These are phyloP conservation scores for Crambe crambe DNA, from an alignment of 37 sponge, comb jelly and placozoan genomes.

Conservation along the genomic window DNA sequence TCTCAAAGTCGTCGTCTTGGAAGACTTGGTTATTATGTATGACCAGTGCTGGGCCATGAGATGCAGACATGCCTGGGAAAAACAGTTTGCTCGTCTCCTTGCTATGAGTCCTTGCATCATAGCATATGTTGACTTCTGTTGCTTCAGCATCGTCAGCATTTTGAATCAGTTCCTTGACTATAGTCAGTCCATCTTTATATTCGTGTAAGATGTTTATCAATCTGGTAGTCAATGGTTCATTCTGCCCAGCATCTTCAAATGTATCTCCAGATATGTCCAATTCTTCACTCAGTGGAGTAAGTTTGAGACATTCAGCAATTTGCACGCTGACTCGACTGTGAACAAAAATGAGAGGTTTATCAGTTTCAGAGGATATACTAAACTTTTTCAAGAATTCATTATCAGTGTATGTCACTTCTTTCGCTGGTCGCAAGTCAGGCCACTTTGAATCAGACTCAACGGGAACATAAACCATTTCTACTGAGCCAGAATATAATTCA, in stretches of 20 bases:
- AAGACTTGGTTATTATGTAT: conserved; percentile 51
- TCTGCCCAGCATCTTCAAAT: conserved; percentile 61
- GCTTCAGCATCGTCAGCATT: conserved; percentile 84
- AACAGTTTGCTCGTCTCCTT: conserved; percentile 17
- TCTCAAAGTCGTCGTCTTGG: conserved; percentile 66
- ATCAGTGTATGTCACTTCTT: conserved; percentile 39
- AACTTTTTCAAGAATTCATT: conserved; percentile 24
- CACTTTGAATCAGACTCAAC: conserved; percentile 14
- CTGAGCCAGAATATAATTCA: too few relatives aligned
- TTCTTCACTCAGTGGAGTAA: conserved; percentile 39
- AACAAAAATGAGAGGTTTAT: conserved; percentile 1
- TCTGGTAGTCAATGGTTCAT: conserved; percentile 53
- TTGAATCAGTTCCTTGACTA: conserved; percentile 75
- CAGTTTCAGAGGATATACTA: too few relatives aligned
- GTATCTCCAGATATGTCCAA: conserved; percentile 47
- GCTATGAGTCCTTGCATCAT: conserved; percentile 35
- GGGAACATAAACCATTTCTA: conserved; percentile 28
- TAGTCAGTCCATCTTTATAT: conserved; percentile 63
- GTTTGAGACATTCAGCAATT: conserved; percentile 11
- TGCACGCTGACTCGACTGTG: conserved; percentile 11
- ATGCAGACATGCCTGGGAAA: conserved; percentile 46
- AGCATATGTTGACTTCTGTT: conserved; percentile 56
- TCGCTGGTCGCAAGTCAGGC: conserved; percentile 13
- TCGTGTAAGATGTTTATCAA: conserved; percentile 64
- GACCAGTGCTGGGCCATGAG: conserved; percentile 59